Evolutionary conservation across 2,888 invertebrate species (phyloP).

Genomic region (Helleia helle): DNA sequence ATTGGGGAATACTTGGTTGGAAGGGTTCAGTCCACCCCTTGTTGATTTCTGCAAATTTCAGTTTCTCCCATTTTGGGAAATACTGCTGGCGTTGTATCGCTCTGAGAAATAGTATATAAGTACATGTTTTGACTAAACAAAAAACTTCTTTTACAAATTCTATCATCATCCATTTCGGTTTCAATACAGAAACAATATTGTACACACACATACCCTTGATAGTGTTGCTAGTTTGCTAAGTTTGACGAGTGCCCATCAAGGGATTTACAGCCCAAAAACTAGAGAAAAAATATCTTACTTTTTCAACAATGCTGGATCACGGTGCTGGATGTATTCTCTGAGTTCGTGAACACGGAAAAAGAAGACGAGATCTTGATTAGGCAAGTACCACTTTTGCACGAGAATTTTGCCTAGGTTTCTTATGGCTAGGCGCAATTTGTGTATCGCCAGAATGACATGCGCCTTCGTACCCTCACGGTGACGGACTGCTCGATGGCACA

Average conservation of each 20-base stretch:
- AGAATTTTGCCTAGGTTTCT: slow-evolving; percentile 72
- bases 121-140: too few relatives aligned
- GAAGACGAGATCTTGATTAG: slow-evolving; percentile 77
- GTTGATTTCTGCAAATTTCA: slow-evolving; percentile 78
- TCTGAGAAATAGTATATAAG: slow-evolving; percentile 50
- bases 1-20: slow-evolving; percentile 24
- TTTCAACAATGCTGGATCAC: slow-evolving; percentile 71
- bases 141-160: too few relatives aligned
- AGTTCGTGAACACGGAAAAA: slow-evolving; percentile 81
- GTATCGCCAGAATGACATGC: slow-evolving; percentile 60
- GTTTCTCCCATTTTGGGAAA: slow-evolving; percentile 71
- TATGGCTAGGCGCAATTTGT: slow-evolving; percentile 76
- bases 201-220: too few relatives aligned
- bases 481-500: slow-evolving; percentile 75
- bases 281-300: slow-evolving; percentile 73
- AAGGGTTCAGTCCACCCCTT: slow-evolving; percentile 51
- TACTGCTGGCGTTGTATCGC: slow-evolving; percentile 78
- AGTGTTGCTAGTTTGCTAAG: too few relatives aligned
- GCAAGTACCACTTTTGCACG: slow-evolving; percentile 76
- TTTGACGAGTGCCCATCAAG: too few relatives aligned
- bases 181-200: too few relatives aligned
- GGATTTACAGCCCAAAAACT: too few relatives aligned
- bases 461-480: slow-evolving; percentile 81
- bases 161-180: too few relatives aligned
- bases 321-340: slow-evolving; percentile 58